Percentiles rank a stretch among this genome's conserved stretches.
Conservation (phyloP, 2,797 vertebrate genomes). For the Cryptoblepharus egeriae region DNA sequence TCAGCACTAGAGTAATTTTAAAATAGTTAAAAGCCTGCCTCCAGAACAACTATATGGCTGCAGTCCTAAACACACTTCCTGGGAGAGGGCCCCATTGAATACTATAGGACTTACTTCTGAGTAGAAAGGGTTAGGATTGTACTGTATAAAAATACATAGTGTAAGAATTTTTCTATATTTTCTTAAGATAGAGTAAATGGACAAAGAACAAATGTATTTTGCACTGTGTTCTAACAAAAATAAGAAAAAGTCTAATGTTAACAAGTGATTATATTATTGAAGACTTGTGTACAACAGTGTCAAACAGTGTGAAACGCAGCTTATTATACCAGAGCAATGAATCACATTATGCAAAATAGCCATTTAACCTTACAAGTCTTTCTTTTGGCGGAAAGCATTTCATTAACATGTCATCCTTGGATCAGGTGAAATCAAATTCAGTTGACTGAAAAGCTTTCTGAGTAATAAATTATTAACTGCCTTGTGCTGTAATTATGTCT, state of each 20-base stretch:
- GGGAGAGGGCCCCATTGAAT: too few species aligned
- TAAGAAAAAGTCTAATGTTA: background rate
- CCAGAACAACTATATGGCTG: too few species aligned
- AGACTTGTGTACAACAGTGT: conserved; percentile 25
- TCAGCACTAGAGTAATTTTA: background rate
- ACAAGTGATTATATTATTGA: background rate
- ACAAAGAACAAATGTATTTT: background rate
- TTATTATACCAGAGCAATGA: conserved; percentile 28
- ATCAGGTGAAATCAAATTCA: conserved; percentile 52
- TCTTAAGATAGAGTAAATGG: background rate
- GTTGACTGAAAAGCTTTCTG: conserved; percentile 39
- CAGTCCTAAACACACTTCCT: too few species aligned
- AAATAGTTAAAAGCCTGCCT: background rate
- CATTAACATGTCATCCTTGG: conserved; percentile 25
- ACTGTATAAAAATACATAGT: too few species aligned
- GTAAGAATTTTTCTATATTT: conserved; percentile 8
- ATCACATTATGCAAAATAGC: conserved; percentile 22
- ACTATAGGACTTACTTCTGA: too few species aligned
- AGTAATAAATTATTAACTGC: conserved; percentile 55
- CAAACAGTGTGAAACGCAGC: background rate
- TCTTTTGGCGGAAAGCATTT: conserved; percentile 33
- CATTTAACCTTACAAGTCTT: conserved; percentile 37
- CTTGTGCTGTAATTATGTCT: conserved; percentile 50
- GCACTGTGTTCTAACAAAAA: background rate
- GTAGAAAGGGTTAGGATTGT: too few species aligned